phyloP scores from a whole-genome alignment of 2,113 vertebrate genomes.

The Fukomys damarensis region DNA sequence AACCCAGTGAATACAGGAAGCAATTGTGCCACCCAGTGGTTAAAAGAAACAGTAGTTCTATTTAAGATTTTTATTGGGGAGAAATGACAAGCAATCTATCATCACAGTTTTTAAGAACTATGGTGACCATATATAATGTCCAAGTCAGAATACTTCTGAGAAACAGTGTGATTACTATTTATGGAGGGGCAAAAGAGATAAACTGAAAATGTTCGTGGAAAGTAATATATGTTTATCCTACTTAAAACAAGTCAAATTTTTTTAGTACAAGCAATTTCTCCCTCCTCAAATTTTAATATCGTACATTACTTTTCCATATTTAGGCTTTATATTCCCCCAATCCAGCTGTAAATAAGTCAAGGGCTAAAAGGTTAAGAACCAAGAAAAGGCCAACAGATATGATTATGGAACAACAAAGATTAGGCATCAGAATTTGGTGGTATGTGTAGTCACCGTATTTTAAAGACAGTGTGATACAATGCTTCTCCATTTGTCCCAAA shows the following conservation, averaged over 20 bases:
- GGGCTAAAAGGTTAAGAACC: background rate
- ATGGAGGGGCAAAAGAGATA: background rate
- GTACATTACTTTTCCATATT: background rate
- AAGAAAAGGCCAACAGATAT: background rate
- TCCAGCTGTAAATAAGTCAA: slow-evolving; percentile 23
- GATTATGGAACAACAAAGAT: background rate
- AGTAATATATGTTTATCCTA: background rate
- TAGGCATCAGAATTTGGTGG: background rate
- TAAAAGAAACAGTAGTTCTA: slow-evolving; percentile 27
- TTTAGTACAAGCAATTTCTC: background rate
- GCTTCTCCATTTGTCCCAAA: slow-evolving; percentile 14
- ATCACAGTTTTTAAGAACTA: background rate
- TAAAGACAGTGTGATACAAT: background rate
- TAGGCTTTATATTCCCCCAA: background rate
- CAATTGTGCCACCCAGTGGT: slow-evolving; percentile 73
- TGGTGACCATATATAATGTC: background rate
- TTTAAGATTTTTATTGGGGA: background rate
- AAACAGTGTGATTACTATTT: background rate
- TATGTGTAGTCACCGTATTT: background rate
- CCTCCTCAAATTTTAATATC: slow-evolving; percentile 5
- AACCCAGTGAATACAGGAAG: slow-evolving; percentile 35
- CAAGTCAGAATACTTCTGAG: background rate
- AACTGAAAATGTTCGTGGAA: background rate
- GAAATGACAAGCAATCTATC: background rate
- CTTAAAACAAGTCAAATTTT: slow-evolving; percentile 29